These are phyloP conservation scores for Apogon hyalosoma DNA, from an alignment of 2,797 vertebrate genomes.

Conservation along the genomic window DNA sequence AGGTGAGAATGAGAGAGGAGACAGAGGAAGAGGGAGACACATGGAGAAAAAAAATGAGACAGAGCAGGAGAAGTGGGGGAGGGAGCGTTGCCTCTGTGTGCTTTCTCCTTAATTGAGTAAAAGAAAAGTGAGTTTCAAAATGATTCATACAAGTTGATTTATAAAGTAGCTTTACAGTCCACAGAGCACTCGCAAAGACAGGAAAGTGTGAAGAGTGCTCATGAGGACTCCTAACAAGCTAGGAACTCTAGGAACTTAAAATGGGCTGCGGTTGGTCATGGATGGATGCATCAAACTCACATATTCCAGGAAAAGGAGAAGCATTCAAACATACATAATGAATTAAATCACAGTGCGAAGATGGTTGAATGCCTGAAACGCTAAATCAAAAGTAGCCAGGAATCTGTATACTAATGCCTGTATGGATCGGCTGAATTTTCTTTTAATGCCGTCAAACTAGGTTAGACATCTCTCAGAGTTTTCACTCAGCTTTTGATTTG, in stretches of 20 bases:
- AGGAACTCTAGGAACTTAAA: slow-evolving; percentile 66
- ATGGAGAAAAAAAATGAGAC: slow-evolving; percentile 44
- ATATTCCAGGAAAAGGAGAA: slow-evolving; percentile 69
- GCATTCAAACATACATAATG: slow-evolving; percentile 81
- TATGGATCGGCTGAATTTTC: slow-evolving; percentile 53
- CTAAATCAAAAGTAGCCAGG: slow-evolving; percentile 62
- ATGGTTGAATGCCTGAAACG: slow-evolving; percentile 41
- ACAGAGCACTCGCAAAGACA: slow-evolving; percentile 71
- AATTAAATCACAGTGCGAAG: slow-evolving; percentile 70
- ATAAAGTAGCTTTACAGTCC: slow-evolving; percentile 81
- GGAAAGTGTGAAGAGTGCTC: slow-evolving; percentile 78
- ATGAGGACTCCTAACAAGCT: slow-evolving; percentile 83
- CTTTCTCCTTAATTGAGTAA: slow-evolving; percentile 81
- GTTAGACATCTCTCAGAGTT: slow-evolving; percentile 59
- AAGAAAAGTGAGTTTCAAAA: slow-evolving; percentile 80
- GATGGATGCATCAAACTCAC: slow-evolving; percentile 70
- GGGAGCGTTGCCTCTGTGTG: slow-evolving; percentile 54
- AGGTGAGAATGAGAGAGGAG: slow-evolving; percentile 30
- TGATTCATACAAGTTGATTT: slow-evolving; percentile 80
- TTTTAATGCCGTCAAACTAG: slow-evolving; percentile 66
- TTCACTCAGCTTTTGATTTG: slow-evolving; percentile 63
- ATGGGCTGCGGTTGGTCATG: slow-evolving; percentile 73
- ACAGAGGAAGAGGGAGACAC: slow-evolving; percentile 37
- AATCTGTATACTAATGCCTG: slow-evolving; percentile 57
- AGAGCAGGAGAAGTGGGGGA: slow-evolving; percentile 4